Conservation (phyloP, 2,797 vertebrate genomes). For the Takifugu rubripes region DNA sequence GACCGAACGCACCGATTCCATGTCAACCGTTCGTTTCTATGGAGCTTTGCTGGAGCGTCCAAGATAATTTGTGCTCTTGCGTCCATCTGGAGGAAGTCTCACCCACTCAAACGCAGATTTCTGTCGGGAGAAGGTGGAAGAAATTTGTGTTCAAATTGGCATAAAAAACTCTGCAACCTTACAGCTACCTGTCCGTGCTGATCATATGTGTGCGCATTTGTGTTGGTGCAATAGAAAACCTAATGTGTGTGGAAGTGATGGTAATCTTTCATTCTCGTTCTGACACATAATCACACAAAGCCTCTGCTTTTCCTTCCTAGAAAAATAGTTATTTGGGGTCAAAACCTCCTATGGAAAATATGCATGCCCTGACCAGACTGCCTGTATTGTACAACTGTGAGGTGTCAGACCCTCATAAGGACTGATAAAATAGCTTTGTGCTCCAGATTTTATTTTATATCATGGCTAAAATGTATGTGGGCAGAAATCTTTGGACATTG, state of each 20-base stretch:
- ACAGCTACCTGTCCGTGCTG: neutral
- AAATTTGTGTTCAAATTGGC: conserved; percentile 22
- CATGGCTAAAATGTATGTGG: neutral
- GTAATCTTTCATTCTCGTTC: conserved; percentile 2
- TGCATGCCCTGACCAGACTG: too few species aligned
- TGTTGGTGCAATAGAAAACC: conserved; percentile 14
- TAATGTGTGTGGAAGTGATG: neutral
- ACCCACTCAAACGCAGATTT: conserved; percentile 34
- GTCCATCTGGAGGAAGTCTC: conserved; percentile 50
- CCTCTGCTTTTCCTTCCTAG: neutral
- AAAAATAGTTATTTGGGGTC: conserved; percentile 17
- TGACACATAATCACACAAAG: conserved; percentile 1
- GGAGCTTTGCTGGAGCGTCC: conserved; percentile 32
- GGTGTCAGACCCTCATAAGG: too few species aligned
- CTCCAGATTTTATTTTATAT: neutral
- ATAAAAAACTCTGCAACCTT: conserved; percentile 9
- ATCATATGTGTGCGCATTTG: conserved; percentile 4
- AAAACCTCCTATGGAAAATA: too few species aligned
- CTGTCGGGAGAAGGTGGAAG: conserved; percentile 19
- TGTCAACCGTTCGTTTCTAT: conserved; percentile 29
- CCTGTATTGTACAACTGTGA: too few species aligned
- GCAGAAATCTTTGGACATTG: conserved; percentile 1
- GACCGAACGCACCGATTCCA: conserved; percentile 19
- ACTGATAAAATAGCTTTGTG: too few species aligned
- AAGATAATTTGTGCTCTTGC: conserved; percentile 34